A percentile compares a stretch with the other conserved stretches of the same genome.
phyloP scores from a whole-genome alignment of 1,140 invertebrate genomes.

The Brachystomella parvula region DNA sequence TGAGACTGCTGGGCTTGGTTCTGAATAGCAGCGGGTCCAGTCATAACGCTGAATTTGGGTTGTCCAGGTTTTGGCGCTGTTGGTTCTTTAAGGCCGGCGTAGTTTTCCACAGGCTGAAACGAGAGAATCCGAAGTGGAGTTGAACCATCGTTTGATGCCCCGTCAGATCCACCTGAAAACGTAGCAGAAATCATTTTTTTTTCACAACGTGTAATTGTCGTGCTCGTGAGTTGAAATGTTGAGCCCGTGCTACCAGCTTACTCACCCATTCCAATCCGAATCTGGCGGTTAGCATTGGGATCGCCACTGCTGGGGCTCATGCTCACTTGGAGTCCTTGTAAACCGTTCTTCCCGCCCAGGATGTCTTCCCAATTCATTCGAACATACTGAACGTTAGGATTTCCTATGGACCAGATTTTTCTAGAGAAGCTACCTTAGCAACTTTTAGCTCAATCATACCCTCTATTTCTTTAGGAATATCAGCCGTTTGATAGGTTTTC shows the following conservation, averaged over 20 bases:
- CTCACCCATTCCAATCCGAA: constrained; percentile 7
- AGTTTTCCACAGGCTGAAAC: constrained; percentile 1
- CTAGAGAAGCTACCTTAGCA: neutral
- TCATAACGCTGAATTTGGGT: neutral
- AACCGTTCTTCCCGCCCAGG: constrained; percentile 1
- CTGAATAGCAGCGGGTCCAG: neutral
- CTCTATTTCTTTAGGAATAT: neutral
- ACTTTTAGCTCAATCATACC: neutral
- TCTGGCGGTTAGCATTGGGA: neutral
- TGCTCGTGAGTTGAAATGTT: neutral
- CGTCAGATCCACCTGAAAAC: neutral
- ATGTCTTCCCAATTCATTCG: constrained; percentile 8
- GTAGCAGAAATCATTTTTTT: neutral
- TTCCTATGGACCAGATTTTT: neutral
- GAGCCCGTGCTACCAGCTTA: too few relatives aligned
- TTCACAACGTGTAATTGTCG: neutral
- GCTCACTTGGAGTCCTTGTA: constrained; percentile 1
- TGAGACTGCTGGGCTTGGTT: too few relatives aligned
- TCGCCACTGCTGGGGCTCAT: neutral
- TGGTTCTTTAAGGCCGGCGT: neutral
- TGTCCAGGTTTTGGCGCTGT: neutral
- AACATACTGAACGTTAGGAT: constrained; percentile 1
- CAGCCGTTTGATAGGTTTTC: neutral
- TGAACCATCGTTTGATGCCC: neutral
- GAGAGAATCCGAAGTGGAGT: neutral